Evolutionary conservation across 2,113 vertebrate genomes (phyloP).

Genomic region (Centropus unirufus): DNA sequence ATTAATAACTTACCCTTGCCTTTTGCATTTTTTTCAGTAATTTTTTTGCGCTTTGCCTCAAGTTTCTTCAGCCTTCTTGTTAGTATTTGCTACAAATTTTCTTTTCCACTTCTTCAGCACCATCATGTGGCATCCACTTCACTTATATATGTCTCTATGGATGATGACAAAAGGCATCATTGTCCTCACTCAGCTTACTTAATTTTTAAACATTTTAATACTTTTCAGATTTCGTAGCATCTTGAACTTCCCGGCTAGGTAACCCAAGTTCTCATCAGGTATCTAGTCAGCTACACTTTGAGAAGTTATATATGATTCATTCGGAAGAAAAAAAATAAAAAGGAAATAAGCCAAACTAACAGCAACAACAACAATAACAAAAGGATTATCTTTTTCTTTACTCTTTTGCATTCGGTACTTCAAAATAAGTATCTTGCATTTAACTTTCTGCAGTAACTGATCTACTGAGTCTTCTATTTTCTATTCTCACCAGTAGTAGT

Average conservation of each 20-base stretch:
- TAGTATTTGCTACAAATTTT: background rate
- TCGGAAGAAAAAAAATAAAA: background rate
- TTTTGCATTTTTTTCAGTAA: background rate
- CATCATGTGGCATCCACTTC: background rate
- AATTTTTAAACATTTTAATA: background rate
- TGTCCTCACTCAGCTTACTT: background rate
- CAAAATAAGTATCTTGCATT: background rate
- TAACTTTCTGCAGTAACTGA: background rate
- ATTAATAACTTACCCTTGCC: background rate
- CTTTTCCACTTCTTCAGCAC: background rate
- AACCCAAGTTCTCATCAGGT: background rate
- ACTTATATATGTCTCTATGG: background rate
- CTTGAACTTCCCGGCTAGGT: background rate
- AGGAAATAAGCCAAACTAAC: no score
- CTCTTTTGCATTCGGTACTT: background rate
- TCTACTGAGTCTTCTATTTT: background rate
- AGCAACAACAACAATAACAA: no score
- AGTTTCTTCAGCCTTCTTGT: background rate
- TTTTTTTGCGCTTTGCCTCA: background rate
- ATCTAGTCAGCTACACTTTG: background rate
- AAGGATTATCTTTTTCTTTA: background rate
- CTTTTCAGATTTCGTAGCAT: background rate
- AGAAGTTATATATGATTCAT: background rate
- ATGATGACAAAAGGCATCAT: background rate
- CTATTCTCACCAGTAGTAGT: background rate